These are phyloP conservation scores for Theocolax elegans DNA, from an alignment of 1,140 invertebrate species.

Conservation along the genomic window DNA sequence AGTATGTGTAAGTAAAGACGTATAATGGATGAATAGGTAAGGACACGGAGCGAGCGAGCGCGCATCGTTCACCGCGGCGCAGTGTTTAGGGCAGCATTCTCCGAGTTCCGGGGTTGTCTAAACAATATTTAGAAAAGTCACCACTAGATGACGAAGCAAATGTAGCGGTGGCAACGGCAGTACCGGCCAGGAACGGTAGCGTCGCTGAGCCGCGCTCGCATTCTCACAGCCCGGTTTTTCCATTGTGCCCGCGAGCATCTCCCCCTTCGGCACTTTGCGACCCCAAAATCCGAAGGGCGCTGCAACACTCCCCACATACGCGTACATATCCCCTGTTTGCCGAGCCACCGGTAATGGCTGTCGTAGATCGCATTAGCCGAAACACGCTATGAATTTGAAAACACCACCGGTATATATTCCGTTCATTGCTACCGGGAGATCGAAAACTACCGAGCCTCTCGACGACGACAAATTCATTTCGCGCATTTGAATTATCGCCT, in stretches of 20 bases:
- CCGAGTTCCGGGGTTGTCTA: slow-evolving; percentile 32
- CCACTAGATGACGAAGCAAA: slow-evolving; percentile 62
- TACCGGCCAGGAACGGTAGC: neutral
- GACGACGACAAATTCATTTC: slow-evolving; percentile 39
- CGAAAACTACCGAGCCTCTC: slow-evolving; percentile 6
- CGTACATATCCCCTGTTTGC: slow-evolving; percentile 51
- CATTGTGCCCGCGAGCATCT: slow-evolving; percentile 52
- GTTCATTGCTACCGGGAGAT: slow-evolving; percentile 7
- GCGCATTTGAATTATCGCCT: slow-evolving; percentile 25
- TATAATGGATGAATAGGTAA: no score
- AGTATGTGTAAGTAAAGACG: no score
- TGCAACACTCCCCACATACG: neutral
- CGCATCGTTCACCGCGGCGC: slow-evolving; percentile 35
- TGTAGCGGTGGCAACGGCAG: slow-evolving; percentile 35
- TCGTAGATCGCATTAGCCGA: slow-evolving; percentile 59
- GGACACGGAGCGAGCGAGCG: no score
- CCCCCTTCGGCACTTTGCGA: slow-evolving; percentile 42
- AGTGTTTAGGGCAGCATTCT: slow-evolving; percentile 29
- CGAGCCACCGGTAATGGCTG: slow-evolving; percentile 60
- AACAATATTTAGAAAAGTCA: slow-evolving; percentile 65
- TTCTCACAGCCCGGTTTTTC: slow-evolving; percentile 59
- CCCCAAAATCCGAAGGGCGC: slow-evolving; percentile 43
- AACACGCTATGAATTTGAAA: slow-evolving; percentile 51
- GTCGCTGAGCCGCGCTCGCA: slow-evolving; percentile 12
- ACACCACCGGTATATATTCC: slow-evolving; percentile 32